Base-by-base conservation (phyloP, 2,888 invertebrate genomes). In the Polia nebulosa region DNA sequence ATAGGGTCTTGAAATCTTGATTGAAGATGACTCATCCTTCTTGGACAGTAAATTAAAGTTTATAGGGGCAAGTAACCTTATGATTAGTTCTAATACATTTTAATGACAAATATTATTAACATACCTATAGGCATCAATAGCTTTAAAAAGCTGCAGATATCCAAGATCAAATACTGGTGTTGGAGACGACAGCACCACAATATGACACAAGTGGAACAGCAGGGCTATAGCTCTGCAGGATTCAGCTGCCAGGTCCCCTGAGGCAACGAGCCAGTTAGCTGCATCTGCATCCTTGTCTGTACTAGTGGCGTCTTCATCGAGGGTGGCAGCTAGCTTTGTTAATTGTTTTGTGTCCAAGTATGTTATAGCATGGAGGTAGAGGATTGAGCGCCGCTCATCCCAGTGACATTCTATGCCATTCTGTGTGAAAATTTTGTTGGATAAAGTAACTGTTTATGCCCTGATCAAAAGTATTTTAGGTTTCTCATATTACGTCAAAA, bases 141-240 rank as follows among this genome's bases (percentile, higher is more conserved):
- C 97, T 92, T 98, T 97, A 87, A 98, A 98, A 68, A 98, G 95
- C 86, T 98, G 97, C 57, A 98, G 94, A 85, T 98, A 97, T 81
- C 97, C 97, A 25, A 97, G 96, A 93, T 99, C 99, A 94, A 99
- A 98, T 0, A 90, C 94, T 39, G 88, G 93, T 74, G 91, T 96
- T 72, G 90, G 97, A 70, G 89, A 96, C 13, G 87, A 97, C 77
- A 90, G 85, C 47, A 96, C 90, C 22, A 98, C 96, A 73, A 99
- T 96, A 86, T 99, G 98, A 72, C 98, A 98, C 52, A 98, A 93
- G 83, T 98, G 97, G 88, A 98, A 97, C 20, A 98, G 94, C 72
- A 98, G 95, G 3, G 98, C 96, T 62, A 99, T 93, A 49, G 97
- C 96, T 84, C 97, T 97, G 22, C 98, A 97, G 2, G 96, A 91